Evolutionary conservation across 2,113 vertebrate genomes (phyloP), one percentile per base, ranked within the genome.

Genomic region (Zosterops hypoxanthus): DNA sequence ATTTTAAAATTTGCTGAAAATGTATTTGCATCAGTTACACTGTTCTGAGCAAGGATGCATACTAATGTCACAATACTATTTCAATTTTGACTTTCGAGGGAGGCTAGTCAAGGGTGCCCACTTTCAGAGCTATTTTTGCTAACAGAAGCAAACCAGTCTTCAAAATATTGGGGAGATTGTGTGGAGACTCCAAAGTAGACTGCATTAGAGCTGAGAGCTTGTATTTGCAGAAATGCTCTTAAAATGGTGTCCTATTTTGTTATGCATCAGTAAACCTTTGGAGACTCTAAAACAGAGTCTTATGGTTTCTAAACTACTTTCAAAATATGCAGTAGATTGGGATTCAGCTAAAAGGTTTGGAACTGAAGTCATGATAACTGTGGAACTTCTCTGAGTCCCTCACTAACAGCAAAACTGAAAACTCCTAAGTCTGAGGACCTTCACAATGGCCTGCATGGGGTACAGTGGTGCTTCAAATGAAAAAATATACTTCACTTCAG

Each of bases 1-100:
- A 97, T 82, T 90, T 94, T 28, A 95, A 95, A 96, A 94, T 96
- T 96, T 93, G 88, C 94, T 95, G 80, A 66, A 82, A 95, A 96
- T 59, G 82, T 89, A 93, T 97, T 97, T 95, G 78, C 80, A 83
- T 81, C 80, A 77, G 69, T 71, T 94, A 95, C 60, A 90, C 81
- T 9, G 6, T 94, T 95, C 92, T 75, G 65, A 78, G 44, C 82
- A 78, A 79, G 80, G 66, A 79, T 60, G 56, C 86, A 88, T 72
- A 20, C 65, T 92, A 93, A 96, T 91, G 76, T 76, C 86, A 84
- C 49, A 72, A 63, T 25, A 18, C 87, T 71, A 31, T 86, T 90
- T 59, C 55, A 42, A 11, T 91, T 90, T 86, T 91, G 90, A 84
- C 88, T 97, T 96, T 82, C 1, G 36, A 60, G 47, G 71, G 29